A percentile compares a stretch with the other conserved stretches of the same genome.
Evolutionary conservation across 2,113 vertebrate genomes (phyloP).

Genomic region (Melanocharis versteri): DNA sequence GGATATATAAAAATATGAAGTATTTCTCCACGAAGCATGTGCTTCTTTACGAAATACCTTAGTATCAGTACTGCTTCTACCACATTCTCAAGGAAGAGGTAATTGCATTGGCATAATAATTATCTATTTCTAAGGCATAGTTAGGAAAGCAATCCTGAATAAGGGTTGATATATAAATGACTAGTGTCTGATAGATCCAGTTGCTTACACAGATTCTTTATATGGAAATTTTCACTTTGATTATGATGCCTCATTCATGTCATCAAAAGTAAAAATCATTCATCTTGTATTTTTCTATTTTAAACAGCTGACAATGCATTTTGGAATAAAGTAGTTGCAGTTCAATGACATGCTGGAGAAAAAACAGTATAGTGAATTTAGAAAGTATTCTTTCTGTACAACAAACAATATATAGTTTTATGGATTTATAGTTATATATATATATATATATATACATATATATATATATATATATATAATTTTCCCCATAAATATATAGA

Average conservation of each 20-base stretch:
- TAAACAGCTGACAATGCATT: conserved; percentile 3
- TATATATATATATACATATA: no score
- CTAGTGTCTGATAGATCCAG: neutral
- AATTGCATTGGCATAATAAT: conserved; percentile 41
- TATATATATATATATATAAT: no score
- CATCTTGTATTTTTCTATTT: neutral
- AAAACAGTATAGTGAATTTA: neutral
- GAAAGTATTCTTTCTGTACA: neutral
- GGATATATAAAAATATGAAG: neutral
- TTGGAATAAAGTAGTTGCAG: conserved; percentile 30
- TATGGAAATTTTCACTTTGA: conserved; percentile 31
- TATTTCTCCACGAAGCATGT: neutral
- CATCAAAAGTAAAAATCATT: conserved; percentile 31
- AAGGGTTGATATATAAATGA: conserved; percentile 42
- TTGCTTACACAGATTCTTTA: conserved; percentile 7
- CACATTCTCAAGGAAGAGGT: conserved; percentile 15
- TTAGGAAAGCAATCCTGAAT: conserved; percentile 40
- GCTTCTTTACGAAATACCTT: conserved; percentile 5
- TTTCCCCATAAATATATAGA: neutral
- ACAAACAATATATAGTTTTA: neutral
- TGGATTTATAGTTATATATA: neutral
- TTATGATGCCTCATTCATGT: conserved; percentile 25
- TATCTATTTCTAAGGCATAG: conserved; percentile 15
- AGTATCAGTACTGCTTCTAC: conserved; percentile 31
- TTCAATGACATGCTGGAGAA: neutral